Base-by-base conservation (phyloP, 2,113 vertebrate species). In the Astur gentilis region DNA sequence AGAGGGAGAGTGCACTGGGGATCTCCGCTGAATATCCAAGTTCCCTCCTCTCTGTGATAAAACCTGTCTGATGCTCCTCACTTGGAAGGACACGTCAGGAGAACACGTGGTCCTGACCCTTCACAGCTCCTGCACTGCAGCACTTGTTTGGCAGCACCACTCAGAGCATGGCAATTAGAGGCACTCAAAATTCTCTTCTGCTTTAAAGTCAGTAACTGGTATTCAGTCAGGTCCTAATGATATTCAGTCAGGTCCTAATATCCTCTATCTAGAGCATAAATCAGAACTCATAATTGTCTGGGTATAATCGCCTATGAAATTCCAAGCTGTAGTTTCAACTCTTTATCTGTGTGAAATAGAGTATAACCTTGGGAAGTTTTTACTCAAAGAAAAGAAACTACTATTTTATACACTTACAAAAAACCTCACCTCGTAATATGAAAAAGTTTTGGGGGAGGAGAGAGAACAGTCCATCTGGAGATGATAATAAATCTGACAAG, bases 401-500 rank as follows among this genome's bases (percentile, higher is more conserved):
- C 2, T 16, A 47, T 42, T 91, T 67, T 8, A 6, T n/a, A 91
- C 34, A 34, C 27, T 38, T 40, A 7, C 6, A 45, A 64, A 64
- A 81, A 95, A 61, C 12, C 20, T 79, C 19, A 60, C 25, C 67
- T 92, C 25, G 2, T 32, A 82, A 66, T 26, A 61, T 7, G 11
- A 75, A 47, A 44, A 94, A 84, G 32, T 62, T 87, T 44, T 44
- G 7, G 11, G 40, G 26, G 49, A 47, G 23, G 40, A 67, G 36
- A 61, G 49, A 77, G 40, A 93, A 42, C 16, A 73, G 69, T 36
- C 78, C 65, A 89, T 75, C 71, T 71, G 65, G 82, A 88, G 47
- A 91, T 49, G 14, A 80, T 44, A 85, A 90, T 67, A 89, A 94
- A 97, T 76, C 62, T 90, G 87, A 95, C 72, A 88, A 62, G 34